These are phyloP conservation scores for Chouioia cunea DNA, from an alignment of 2,888 invertebrate species.

Conservation along the genomic window DNA sequence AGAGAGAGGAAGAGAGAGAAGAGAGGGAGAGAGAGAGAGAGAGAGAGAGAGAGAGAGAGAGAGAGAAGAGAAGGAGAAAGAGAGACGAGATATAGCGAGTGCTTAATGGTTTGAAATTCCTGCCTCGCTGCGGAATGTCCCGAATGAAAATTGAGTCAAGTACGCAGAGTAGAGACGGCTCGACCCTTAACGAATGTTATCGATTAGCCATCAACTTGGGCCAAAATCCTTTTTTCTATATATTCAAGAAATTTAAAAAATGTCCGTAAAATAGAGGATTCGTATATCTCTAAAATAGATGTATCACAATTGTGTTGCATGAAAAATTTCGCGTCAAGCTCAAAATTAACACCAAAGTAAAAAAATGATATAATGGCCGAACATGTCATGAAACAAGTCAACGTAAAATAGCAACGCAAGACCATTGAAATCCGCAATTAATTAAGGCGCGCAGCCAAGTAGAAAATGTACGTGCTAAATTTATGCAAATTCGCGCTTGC, in stretches of 20 bases:
- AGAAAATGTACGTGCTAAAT: constrained; percentile 39
- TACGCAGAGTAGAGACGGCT: constrained; percentile 1
- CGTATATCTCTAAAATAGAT: no score
- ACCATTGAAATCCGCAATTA: constrained; percentile 41
- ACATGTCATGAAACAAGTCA: no score
- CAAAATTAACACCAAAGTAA: no score
- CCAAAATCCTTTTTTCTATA: no score
- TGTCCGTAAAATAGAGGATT: no score
- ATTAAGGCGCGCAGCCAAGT: constrained; percentile 33
- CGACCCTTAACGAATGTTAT: no score
- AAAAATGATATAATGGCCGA: no score
- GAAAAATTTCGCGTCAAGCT: no score
- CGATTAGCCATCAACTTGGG: no score
- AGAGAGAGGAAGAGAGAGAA: constrained; percentile 36
- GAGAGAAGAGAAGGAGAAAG: constrained; percentile 31
- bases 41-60: constrained; percentile 37
- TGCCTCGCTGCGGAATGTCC: constrained; percentile 60
- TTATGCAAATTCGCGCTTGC: constrained; percentile 40
- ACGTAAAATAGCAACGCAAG: no score
- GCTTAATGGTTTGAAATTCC: constrained; percentile 67
- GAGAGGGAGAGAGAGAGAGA: constrained; percentile 26
- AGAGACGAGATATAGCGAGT: constrained; percentile 63
- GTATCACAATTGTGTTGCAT: no score
- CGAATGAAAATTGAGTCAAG: constrained; percentile 67
- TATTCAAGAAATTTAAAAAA: no score